These are phyloP conservation scores for Eurystomus gularis DNA, from an alignment of 2,113 vertebrate genomes.

Conservation along the genomic window DNA sequence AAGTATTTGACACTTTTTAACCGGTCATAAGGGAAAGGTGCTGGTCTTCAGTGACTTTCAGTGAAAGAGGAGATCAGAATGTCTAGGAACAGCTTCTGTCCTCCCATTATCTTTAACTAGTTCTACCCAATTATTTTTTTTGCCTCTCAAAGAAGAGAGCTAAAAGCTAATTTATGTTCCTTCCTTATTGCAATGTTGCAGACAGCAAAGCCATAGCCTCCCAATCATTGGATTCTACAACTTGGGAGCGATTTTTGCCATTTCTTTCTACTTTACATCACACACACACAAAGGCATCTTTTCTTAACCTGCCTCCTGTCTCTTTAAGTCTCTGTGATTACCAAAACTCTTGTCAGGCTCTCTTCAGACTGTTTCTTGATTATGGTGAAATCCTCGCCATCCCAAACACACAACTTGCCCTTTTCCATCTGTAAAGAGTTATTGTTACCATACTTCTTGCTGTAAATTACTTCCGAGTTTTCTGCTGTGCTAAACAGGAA, in stretches of 20 bases:
- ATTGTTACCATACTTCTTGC: background rate
- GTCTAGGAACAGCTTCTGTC: background rate
- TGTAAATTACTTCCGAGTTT: background rate
- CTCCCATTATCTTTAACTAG: background rate
- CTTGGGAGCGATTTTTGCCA: background rate
- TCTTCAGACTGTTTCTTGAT: background rate
- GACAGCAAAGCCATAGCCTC: background rate
- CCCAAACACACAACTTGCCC: background rate
- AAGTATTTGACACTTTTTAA: background rate
- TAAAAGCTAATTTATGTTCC: background rate
- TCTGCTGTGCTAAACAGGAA: background rate
- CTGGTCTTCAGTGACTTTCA: background rate
- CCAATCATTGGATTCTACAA: background rate
- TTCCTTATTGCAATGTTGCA: background rate
- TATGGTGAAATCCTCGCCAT: background rate
- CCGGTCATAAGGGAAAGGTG: background rate
- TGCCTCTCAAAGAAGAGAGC: background rate
- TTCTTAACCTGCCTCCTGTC: background rate
- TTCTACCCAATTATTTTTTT: background rate
- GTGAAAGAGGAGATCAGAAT: background rate
- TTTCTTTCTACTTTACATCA: background rate
- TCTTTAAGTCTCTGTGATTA: background rate
- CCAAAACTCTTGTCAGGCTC: background rate
- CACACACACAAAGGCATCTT: background rate
- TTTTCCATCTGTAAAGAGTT: background rate